phyloP scores from a whole-genome alignment of 2,113 vertebrate species.

The Rhabdomys dilectus region DNA sequence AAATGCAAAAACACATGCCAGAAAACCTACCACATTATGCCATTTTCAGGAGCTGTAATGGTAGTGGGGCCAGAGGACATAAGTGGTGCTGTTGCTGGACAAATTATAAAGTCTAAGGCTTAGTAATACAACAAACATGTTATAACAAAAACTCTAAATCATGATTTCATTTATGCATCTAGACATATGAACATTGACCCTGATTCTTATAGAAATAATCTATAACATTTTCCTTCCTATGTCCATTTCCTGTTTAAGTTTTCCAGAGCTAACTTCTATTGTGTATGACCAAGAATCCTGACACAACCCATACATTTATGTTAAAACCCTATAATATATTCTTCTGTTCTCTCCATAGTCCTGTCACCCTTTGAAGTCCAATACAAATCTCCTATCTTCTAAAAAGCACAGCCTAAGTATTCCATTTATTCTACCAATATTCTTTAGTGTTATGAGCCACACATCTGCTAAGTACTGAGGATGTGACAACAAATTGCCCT shows the following conservation, averaged over 20 bases:
- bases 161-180: constrained; percentile 37
- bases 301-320: not conserved
- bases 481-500: not conserved
- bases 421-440: constrained; percentile 11
- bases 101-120: not conserved
- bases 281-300: not conserved
- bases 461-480: not conserved
- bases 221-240: not conserved
- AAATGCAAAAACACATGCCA: not conserved
- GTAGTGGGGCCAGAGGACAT: not conserved
- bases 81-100: not conserved
- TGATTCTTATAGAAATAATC: constrained; percentile 11
- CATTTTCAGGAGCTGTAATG: not conserved
- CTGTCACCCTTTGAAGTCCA: not conserved
- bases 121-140: not conserved
- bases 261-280: constrained; percentile 33
- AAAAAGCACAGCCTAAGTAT: constrained; percentile 37
- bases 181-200: not conserved
- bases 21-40: not conserved
- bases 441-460: not conserved
- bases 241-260: not conserved
- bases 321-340: not conserved
- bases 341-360: not conserved
- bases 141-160: not conserved
- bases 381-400: not conserved